Evolutionary conservation across 1,140 invertebrate species (phyloP).

Genomic region (Diorhabda elongata): DNA sequence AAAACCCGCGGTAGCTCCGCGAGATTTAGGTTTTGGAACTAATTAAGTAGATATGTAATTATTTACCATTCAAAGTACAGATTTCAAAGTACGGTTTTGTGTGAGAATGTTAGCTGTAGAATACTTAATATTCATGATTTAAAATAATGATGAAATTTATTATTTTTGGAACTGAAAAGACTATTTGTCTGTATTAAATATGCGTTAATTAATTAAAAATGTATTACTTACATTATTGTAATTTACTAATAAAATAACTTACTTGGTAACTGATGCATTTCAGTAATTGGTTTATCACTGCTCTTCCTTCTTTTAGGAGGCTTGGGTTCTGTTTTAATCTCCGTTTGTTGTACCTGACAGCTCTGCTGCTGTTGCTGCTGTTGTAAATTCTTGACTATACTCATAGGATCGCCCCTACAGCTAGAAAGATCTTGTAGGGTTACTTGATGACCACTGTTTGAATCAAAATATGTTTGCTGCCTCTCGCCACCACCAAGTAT

Average conservation of each 20-base stretch:
- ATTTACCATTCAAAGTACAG: no score
- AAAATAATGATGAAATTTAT: no score
- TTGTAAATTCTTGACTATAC: conserved; percentile 68
- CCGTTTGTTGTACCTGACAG: conserved; percentile 54
- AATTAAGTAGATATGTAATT: no score
- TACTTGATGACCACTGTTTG: conserved; percentile 47
- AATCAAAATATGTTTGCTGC: conserved; percentile 55
- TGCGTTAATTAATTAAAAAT: no score
- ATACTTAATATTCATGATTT: no score
- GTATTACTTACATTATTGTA: no score
- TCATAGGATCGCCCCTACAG: conserved; percentile 69
- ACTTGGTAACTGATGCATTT: conserved; percentile 25
- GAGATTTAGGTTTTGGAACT: no score
- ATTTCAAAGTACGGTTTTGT: no score
- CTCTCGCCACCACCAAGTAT: conserved; percentile 17
- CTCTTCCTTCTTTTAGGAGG: conserved; percentile 51
- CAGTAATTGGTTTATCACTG: conserved; percentile 48
- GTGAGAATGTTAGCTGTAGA: no score
- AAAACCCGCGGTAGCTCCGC: no score
- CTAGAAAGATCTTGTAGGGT: conserved; percentile 65
- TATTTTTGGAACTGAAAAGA: no score
- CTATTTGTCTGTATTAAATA: no score
- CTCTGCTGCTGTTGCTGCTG: conserved; percentile 56
- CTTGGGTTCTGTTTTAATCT: conserved; percentile 51
- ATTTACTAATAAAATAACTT: conserved; percentile 8